These are phyloP conservation scores for Pseudomyrmex sp. DNA, from an alignment of 1,140 invertebrate genomes.

Conservation along the genomic window DNA sequence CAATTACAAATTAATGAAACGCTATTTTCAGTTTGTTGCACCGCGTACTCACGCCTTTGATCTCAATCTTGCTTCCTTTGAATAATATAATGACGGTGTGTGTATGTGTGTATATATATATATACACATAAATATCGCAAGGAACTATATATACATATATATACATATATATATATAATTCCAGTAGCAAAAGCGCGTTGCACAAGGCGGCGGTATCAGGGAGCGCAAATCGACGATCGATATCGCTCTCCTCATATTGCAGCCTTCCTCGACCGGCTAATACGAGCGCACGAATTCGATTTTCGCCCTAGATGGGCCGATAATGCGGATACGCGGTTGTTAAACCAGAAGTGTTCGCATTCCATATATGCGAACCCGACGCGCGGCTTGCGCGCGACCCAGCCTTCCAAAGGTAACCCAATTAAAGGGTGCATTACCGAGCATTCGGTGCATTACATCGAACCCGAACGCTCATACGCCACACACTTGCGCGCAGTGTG, in stretches of 20 bases:
- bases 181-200: neutral
- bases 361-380: conserved; percentile 55
- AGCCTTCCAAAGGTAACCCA: conserved; percentile 71
- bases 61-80: neutral
- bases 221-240: conserved; percentile 44
- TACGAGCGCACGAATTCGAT: conserved; percentile 70
- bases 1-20: conserved; percentile 11
- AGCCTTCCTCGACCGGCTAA: conserved; percentile 61
- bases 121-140: neutral
- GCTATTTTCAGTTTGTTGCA: neutral
- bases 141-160: neutral
- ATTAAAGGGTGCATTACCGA: conserved; percentile 77
- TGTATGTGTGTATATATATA: too few relatives aligned
- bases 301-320: conserved; percentile 68
- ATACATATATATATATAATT: neutral
- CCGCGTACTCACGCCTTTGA: neutral
- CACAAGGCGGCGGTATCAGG: conserved; percentile 18
- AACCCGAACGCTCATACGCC: conserved; percentile 50
- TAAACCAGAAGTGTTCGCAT: conserved; percentile 69
- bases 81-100: neutral
- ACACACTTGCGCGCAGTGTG: neutral
- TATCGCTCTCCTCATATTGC: conserved; percentile 44
- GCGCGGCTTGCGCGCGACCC: conserved; percentile 42
- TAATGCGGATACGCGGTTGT: conserved; percentile 71
- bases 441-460: conserved; percentile 64